Conservation (phyloP, 2,797 vertebrate genomes). For the Semotilus atromaculatus region DNA sequence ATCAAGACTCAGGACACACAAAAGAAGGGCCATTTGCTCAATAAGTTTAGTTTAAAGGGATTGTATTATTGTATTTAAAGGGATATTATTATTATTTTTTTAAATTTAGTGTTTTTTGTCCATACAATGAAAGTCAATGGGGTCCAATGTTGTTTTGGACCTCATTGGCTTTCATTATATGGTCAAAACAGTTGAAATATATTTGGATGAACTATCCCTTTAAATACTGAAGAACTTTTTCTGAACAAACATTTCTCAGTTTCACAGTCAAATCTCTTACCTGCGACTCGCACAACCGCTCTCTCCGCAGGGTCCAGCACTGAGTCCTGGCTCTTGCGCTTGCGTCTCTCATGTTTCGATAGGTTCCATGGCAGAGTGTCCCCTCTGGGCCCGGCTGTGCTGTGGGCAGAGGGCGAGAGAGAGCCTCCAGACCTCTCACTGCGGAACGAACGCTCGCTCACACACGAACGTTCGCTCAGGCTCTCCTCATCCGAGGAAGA, state of each 20-base stretch:
- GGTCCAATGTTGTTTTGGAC: neutral
- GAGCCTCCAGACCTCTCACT: slow-evolving; percentile 94
- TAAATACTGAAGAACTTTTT: neutral
- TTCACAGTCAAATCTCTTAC: slow-evolving; percentile 75
- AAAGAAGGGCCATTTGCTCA: neutral
- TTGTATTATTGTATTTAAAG: neutral
- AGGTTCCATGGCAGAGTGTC: slow-evolving; percentile 97
- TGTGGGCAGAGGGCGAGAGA: slow-evolving; percentile 88
- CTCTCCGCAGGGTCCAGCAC: slow-evolving; percentile 97
- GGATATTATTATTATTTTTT: neutral
- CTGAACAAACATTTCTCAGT: neutral
- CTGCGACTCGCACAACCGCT: slow-evolving; percentile 94
- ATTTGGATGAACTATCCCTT: neutral
- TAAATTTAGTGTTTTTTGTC: neutral
- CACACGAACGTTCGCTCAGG: slow-evolving; percentile 92
- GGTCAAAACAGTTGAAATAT: neutral
- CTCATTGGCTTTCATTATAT: neutral
- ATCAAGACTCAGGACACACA: neutral
- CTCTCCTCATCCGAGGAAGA: slow-evolving; percentile 97
- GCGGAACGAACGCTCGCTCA: slow-evolving; percentile 91
- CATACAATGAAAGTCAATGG: neutral
- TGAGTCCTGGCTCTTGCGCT: slow-evolving; percentile 94
- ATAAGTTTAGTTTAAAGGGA: neutral
- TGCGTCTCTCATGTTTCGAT: slow-evolving; percentile 94
- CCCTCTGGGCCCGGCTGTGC: slow-evolving; percentile 83